A percentile compares a stretch with the other conserved stretches of the same genome.
Evolutionary conservation across 2,113 vertebrate species (phyloP).

Genomic region (Romanogobio albipinnatus): DNA sequence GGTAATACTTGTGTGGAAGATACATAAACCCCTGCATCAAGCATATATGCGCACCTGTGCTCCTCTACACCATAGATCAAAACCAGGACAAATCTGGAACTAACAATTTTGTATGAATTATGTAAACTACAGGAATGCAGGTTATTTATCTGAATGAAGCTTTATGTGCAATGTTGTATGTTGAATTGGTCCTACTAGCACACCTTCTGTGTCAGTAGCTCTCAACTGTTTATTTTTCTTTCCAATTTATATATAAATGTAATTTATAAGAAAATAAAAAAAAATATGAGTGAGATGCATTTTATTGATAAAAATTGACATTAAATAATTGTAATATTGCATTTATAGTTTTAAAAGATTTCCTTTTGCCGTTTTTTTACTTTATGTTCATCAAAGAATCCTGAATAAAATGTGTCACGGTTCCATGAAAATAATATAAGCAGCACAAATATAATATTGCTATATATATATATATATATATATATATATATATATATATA

Average conservation of each 20-base stretch:
- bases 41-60: background rate
- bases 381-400: too few species aligned
- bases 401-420: too few species aligned
- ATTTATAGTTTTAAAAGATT: too few species aligned
- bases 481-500: too few species aligned
- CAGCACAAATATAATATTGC: too few species aligned
- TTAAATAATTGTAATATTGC: too few species aligned
- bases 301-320: too few species aligned
- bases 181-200: background rate
- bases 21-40: slow-evolving; percentile 26
- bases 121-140: background rate
- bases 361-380: too few species aligned
- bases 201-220: background rate
- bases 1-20: background rate
- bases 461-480: too few species aligned
- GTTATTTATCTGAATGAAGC: background rate
- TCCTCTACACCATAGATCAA: background rate
- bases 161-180: background rate
- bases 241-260: background rate
- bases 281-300: background rate
- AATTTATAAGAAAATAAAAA: background rate
- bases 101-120: slow-evolving; percentile 5
- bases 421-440: too few species aligned
- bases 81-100: background rate
- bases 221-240: background rate